Evolutionary conservation across 1,140 invertebrate species (phyloP).

Genomic region (Drosophila oshimai): DNA sequence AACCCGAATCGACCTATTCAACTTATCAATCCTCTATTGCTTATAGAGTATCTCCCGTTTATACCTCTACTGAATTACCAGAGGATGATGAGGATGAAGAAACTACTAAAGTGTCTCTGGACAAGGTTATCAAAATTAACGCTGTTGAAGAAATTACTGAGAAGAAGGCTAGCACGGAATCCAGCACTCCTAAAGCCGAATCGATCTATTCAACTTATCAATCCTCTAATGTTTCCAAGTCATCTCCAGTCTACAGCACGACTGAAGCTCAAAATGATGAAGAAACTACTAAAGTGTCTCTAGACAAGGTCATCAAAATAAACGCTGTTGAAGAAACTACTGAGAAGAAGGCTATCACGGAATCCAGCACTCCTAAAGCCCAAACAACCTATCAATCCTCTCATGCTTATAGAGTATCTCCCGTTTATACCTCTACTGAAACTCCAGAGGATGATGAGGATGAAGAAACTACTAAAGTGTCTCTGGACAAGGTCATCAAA

Average conservation of each 20-base stretch:
- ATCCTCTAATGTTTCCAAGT: neutral
- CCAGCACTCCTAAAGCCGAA: neutral
- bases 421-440: neutral
- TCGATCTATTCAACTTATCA: neutral
- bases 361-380: too few species aligned
- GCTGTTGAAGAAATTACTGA: neutral
- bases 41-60: neutral
- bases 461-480: too few species aligned
- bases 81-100: too few species aligned
- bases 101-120: neutral
- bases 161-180: neutral
- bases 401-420: neutral
- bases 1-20: neutral
- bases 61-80: neutral
- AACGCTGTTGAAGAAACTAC: neutral
- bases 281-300: neutral
- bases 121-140: slow-evolving; percentile 3
- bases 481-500: neutral
- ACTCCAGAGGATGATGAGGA: neutral
- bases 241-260: neutral
- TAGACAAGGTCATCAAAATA: neutral
- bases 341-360: neutral
- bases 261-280: neutral
- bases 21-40: neutral
- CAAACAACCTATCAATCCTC: neutral